Evolutionary conservation across 2,113 vertebrate species (phyloP).

Genomic region (Ellobius talpinus): DNA sequence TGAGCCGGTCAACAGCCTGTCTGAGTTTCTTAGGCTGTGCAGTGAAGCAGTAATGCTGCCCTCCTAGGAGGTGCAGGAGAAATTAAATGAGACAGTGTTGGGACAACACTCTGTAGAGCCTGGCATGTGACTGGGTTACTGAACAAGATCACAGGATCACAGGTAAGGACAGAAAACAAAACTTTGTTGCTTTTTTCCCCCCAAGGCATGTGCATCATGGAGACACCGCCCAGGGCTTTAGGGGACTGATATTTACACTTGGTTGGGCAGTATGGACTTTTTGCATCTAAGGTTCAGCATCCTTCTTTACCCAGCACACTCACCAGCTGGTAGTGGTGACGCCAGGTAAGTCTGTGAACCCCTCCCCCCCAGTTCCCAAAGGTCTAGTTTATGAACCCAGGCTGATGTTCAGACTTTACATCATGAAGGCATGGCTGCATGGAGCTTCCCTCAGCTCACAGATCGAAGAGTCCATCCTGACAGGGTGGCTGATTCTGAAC

Average conservation of each 20-base stretch:
- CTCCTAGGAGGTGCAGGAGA: not conserved
- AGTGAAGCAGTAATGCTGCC: not conserved
- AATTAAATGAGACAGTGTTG: not conserved
- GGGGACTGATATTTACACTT: not conserved
- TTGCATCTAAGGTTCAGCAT: not conserved
- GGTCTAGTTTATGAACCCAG: not conserved
- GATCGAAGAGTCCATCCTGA: not conserved
- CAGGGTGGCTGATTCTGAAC: slow-evolving; percentile 1
- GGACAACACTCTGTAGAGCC: not conserved
- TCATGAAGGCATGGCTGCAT: not conserved
- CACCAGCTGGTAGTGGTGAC: accelerated
- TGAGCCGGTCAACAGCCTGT: not conserved
- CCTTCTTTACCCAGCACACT: not conserved
- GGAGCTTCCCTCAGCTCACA: not conserved
- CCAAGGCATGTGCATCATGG: not conserved
- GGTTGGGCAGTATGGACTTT: not conserved
- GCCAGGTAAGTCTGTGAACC: accelerated
- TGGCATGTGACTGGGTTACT: not conserved
- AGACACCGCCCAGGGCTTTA: not conserved
- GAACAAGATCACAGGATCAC: not conserved
- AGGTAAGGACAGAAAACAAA: not conserved
- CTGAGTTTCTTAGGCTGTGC: not conserved
- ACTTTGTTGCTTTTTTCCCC: no score
- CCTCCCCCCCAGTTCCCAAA: not conserved
- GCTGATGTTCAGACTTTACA: not conserved